phyloP scores from a whole-genome alignment of 2,888 invertebrate genomes.

The Tupiocoris notatus region DNA sequence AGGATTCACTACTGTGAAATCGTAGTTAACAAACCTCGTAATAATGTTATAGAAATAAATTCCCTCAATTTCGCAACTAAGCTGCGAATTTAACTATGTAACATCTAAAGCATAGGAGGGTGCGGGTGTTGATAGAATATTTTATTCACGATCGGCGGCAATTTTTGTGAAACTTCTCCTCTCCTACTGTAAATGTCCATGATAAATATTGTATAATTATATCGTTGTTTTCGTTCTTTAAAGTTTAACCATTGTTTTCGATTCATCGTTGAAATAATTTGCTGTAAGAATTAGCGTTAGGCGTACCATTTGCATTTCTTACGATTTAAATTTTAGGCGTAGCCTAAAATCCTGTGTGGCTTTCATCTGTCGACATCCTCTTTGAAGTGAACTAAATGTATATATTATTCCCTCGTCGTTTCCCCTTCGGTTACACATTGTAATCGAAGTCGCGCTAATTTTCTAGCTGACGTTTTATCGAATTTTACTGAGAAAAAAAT shows the following conservation, averaged over 20 bases:
- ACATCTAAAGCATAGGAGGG: slow-evolving; percentile 40
- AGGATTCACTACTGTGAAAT: too few relatives aligned
- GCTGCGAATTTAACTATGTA: too few relatives aligned
- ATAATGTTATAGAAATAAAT: too few relatives aligned
- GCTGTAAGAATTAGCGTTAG: slow-evolving; percentile 45
- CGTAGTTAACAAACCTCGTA: too few relatives aligned
- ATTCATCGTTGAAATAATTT: slow-evolving; percentile 34
- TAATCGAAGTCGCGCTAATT: too few relatives aligned
- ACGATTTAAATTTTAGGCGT: slow-evolving; percentile 37
- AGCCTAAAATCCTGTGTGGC: slow-evolving; percentile 29
- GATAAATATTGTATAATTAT: slow-evolving; percentile 29
- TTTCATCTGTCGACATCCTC: background rate
- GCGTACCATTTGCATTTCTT: slow-evolving; percentile 49
- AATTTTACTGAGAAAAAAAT: too few relatives aligned
- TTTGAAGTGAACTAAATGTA: background rate
- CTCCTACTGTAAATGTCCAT: background rate
- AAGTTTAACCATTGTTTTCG: slow-evolving; percentile 44
- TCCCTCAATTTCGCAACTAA: too few relatives aligned
- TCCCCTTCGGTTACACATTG: background rate
- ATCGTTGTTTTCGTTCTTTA: slow-evolving; percentile 39
- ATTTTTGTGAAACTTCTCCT: background rate
- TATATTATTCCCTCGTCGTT: too few relatives aligned
- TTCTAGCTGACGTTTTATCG: too few relatives aligned
- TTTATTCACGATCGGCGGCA: too few relatives aligned
- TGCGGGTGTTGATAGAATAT: too few relatives aligned